These are phyloP conservation scores for Macrosiphum euphorbiae DNA, from an alignment of 2,888 invertebrate species.

Conservation along the genomic window DNA sequence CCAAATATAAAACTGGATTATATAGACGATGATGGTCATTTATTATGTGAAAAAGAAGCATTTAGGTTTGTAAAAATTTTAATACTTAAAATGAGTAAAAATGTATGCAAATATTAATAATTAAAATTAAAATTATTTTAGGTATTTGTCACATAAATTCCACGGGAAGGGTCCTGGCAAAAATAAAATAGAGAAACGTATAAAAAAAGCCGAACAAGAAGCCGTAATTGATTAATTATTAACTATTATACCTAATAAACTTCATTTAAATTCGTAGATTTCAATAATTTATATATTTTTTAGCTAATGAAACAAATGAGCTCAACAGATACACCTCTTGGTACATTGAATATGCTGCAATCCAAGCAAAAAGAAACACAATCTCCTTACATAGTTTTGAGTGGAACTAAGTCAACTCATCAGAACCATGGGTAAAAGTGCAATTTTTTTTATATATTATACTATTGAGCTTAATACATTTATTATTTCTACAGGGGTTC, in stretches of 20 bases:
- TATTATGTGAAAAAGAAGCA: constrained; percentile 95
- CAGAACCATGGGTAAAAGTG: constrained; percentile 69
- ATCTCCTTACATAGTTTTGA: constrained; percentile 91
- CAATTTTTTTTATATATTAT: neutral
- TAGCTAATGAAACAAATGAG: constrained; percentile 97
- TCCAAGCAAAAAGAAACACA: constrained; percentile 96
- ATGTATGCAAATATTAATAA: neutral
- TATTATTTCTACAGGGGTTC: constrained; percentile 70
- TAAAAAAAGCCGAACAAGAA: constrained; percentile 94
- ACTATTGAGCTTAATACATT: neutral
- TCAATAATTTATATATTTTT: constrained; percentile 67
- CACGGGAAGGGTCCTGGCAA: constrained; percentile 99
- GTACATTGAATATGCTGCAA: constrained; percentile 92
- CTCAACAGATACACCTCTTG: constrained; percentile 96
- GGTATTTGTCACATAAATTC: constrained; percentile 97
- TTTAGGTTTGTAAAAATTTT: constrained; percentile 73
- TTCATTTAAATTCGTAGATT: constrained; percentile 21
- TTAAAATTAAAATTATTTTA: constrained; percentile 67
- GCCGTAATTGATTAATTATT: constrained; percentile 77
- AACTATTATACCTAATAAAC: neutral
- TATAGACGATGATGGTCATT: constrained; percentile 95
- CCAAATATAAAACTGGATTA: constrained; percentile 97
- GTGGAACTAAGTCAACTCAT: constrained; percentile 84
- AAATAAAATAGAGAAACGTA: constrained; percentile 95
- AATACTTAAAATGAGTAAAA: neutral